Evolutionary conservation across 2,113 vertebrate species (phyloP), one percentile per base, ranked within the genome.

Genomic region (Pteropus alecto): DNA sequence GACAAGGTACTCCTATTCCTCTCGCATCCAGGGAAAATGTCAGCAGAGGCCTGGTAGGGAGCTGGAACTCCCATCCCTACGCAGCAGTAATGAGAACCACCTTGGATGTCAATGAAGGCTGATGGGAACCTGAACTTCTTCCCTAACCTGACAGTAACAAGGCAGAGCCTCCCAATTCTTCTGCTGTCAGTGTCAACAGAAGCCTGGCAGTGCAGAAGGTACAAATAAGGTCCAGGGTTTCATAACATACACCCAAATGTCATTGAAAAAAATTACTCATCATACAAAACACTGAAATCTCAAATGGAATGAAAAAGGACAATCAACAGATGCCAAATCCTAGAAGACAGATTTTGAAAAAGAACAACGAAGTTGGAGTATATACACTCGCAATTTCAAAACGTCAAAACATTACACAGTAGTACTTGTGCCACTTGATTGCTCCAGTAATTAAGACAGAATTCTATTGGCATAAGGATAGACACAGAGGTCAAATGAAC

Each of bases 91-190:
- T 6, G 15, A 89, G 60, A 85, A 77, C 7, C 8, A 18, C 2
- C 28, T 61, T 21, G 0, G 30, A 2, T 33, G 2, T 38, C 67
- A 58, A 7, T 3, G 13, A 65, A 88, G 13, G 13, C 24, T 58
- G 19, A 3, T 1, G 0, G 7, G 16, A 56, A 33, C 14, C 7
- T 74, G 9, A 3, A 21, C 19, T 74, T 76, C 41, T 33, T 54
- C 7, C 7, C 4, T 18, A 74, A 15, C 1, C 8, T 35, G 8
- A 2, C 3, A 22, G 26, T 6, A 19, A 67, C 18, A 35, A 58
- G 43, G 33, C 28, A 65, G 33, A 77, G n/a, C 43, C 0, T 48
- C 1, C 28, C 6, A 16, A 33, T 63, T 28, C 35, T 28, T 2
- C 21, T 79, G 3, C 12, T n/a, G 10, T 2, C 63, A 43, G 15